These are phyloP conservation scores for Montifringilla adamsi DNA, from an alignment of 2,113 vertebrate species.

Conservation along the genomic window DNA sequence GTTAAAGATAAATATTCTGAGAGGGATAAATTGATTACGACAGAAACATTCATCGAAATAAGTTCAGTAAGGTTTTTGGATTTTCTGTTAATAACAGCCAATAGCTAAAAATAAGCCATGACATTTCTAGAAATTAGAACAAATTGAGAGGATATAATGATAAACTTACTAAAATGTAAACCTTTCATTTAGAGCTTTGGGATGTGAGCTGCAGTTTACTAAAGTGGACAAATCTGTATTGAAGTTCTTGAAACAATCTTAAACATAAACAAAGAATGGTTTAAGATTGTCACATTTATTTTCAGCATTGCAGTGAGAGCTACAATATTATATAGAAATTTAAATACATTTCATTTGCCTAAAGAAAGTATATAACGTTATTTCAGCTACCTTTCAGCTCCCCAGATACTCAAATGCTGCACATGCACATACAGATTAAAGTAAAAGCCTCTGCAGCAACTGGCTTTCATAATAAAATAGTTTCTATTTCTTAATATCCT, in stretches of 20 bases:
- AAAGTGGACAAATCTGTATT: neutral
- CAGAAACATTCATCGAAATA: neutral
- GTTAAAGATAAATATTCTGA: conserved; percentile 4
- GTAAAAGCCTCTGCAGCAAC: conserved; percentile 44
- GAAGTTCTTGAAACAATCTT: conserved; percentile 41
- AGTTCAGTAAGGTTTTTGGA: neutral
- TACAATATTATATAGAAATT: neutral
- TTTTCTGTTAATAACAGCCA: neutral
- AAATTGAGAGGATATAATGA: neutral
- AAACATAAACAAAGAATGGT: neutral
- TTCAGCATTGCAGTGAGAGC: neutral
- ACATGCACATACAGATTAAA: conserved; percentile 6
- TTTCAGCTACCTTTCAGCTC: conserved; percentile 13
- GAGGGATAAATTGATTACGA: neutral
- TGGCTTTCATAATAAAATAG: conserved; percentile 24
- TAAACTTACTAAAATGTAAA: conserved; percentile 39
- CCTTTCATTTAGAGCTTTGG: neutral
- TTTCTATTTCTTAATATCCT: conserved; percentile 50
- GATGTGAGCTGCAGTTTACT: neutral
- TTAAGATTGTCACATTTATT: neutral
- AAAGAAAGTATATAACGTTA: conserved; percentile 13
- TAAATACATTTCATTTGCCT: neutral
- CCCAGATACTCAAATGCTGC: neutral
- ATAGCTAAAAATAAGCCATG: neutral
- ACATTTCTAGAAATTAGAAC: neutral